Evolutionary conservation across 2,113 vertebrate species (phyloP), one percentile per base, ranked within the genome.

Genomic region (Chloebia gouldiae): DNA sequence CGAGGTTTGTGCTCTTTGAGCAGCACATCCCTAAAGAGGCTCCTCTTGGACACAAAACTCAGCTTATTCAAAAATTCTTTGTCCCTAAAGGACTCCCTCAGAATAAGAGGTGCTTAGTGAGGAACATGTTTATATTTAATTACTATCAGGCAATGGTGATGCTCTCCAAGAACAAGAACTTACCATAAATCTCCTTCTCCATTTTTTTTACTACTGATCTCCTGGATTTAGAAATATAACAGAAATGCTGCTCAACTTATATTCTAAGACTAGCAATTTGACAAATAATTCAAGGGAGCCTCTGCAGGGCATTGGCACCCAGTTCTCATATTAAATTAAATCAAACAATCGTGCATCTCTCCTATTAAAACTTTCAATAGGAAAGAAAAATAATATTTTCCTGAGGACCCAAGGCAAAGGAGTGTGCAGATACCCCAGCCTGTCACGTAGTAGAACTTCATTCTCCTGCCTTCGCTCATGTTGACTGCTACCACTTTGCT

Each of bases 401-500:
- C 51, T 25, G 53, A 82, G 75, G 3, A 11, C 14, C 25, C 53
- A 27, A 15, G 3, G 5, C 57, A 76, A 70, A 79, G 33, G 13
- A 87, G 27, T 5, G 50, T 83, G 77, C 33, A 63, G 86, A 70
- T 97, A 99, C 99, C 99, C 99, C 99, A 99, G 96, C 99, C 98
- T 8, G 98, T 98, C 72, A 97, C 25, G 0, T 99, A 99, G 96
- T 98, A 99, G 56, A 99, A 98, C 65, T 97, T 98, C 98, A 99
- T 99, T 78, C 98, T 97, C 70, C 97, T 97, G 73, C 98, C 98
- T 50, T 98, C 98, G 1, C 97, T 98, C 97, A 99, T 98, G 96
- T 99, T 99, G 49, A 99, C 98, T 0, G 98, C 98, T 6, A 99
- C 98, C 15, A 99, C 99, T 95, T 99, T 99, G 95, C 98, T 99